Evolutionary conservation across 1,140 invertebrate species (phyloP).

Genomic region (Papilio helenus): DNA sequence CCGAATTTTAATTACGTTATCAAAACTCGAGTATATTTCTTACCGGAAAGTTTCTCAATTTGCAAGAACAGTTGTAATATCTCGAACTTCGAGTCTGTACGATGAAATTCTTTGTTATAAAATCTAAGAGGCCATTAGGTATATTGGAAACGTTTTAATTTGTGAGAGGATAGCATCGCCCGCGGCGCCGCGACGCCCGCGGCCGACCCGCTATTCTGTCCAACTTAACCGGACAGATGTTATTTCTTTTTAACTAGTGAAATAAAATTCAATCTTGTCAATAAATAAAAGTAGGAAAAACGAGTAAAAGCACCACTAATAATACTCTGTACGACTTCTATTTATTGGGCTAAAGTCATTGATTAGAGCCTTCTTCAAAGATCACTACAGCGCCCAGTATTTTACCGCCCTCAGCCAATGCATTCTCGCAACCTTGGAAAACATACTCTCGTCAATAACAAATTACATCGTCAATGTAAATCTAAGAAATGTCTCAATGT

Average conservation of each 20-base stretch:
- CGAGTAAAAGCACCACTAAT: neutral
- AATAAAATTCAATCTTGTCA: neutral
- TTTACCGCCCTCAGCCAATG: no score
- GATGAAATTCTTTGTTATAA: constrained; percentile 58
- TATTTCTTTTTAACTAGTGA: constrained; percentile 55
- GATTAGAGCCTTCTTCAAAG: no score
- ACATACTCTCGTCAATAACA: neutral
- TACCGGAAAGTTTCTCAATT: constrained; percentile 56
- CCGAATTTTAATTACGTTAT: constrained; percentile 50
- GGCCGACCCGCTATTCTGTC: constrained; percentile 44
- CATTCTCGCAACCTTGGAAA: no score
- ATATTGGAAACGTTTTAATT: constrained; percentile 65
- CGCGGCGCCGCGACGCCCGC: constrained; percentile 45
- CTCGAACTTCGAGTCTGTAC: constrained; percentile 42
- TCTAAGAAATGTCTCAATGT: neutral
- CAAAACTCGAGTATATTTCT: constrained; percentile 43
- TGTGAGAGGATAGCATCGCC: constrained; percentile 53
- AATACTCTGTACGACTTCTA: no score
- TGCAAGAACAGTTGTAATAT: constrained; percentile 43
- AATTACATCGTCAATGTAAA: neutral
- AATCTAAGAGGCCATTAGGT: constrained; percentile 63
- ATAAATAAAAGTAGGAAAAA: neutral
- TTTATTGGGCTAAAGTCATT: no score
- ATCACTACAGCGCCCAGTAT: no score
- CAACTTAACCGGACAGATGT: constrained; percentile 56